Percentiles rank a stretch among this genome's conserved stretches.
These are phyloP conservation scores for Saxidomus purpurata DNA, from an alignment of 1,140 invertebrate genomes.

Conservation along the genomic window DNA sequence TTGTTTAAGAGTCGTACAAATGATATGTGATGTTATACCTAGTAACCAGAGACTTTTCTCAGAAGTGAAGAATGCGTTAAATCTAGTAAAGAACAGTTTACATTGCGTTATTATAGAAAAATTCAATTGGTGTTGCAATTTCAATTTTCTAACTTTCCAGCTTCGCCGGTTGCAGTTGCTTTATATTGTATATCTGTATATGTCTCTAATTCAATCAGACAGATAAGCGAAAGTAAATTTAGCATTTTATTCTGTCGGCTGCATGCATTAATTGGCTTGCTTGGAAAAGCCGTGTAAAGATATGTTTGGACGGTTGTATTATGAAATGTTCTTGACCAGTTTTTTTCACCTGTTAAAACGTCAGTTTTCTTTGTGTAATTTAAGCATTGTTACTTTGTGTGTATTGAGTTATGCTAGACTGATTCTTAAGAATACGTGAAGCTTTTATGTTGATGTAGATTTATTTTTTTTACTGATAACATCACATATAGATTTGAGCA, in stretches of 20 bases:
- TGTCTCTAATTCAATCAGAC: too few relatives aligned
- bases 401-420: too few relatives aligned
- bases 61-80: conserved; percentile 1
- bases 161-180: too few relatives aligned
- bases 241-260: background rate
- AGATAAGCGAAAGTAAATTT: background rate
- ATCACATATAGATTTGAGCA: background rate
- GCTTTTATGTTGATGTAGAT: background rate
- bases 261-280: background rate
- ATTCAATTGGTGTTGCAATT: background rate
- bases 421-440: background rate
- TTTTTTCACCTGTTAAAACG: too few relatives aligned
- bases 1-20: background rate
- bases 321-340: too few relatives aligned
- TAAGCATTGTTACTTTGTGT: background rate
- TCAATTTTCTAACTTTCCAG: background rate
- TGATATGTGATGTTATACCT: background rate
- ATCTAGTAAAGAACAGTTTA: conserved; percentile 1
- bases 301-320: too few relatives aligned
- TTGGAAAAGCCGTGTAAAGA: background rate
- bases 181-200: background rate
- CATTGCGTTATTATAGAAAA: background rate
- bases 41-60: background rate
- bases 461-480: background rate
- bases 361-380: background rate